These are phyloP conservation scores for Cephus pulcher DNA, from an alignment of 2,888 invertebrate species.

Conservation along the genomic window DNA sequence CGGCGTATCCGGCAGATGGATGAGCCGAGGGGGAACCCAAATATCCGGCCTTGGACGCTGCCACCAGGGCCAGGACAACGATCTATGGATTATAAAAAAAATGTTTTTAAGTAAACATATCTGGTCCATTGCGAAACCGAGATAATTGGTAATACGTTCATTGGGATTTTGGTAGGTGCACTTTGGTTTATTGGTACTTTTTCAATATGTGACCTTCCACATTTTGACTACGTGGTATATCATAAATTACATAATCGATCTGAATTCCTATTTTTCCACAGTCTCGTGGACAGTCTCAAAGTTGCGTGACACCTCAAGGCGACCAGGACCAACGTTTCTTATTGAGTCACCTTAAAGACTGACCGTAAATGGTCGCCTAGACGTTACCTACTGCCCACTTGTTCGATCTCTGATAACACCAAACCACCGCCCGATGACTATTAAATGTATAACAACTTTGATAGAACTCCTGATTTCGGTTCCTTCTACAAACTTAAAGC, in stretches of 20 bases:
- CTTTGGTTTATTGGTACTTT: background rate
- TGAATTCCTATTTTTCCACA: background rate
- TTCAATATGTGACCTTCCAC: background rate
- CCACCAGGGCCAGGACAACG: constrained; percentile 42
- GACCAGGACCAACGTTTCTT: background rate
- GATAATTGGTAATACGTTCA: background rate
- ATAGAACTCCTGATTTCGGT: background rate
- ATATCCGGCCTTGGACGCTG: constrained; percentile 50
- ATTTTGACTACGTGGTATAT: background rate
- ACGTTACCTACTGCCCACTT: background rate
- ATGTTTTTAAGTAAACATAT: background rate
- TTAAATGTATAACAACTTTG: background rate
- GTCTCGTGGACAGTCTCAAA: background rate
- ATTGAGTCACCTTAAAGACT: background rate
- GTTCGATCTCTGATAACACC: background rate
- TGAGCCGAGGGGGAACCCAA: constrained; percentile 12
- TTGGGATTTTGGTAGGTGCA: background rate
- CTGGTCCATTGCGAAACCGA: background rate
- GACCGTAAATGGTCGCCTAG: background rate
- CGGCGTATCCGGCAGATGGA: constrained; percentile 5
- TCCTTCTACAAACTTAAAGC: background rate
- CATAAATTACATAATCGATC: background rate
- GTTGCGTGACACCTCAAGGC: background rate
- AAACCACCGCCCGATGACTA: background rate
- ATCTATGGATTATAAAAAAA: constrained; percentile 39